Conservation (phyloP, 2,797 vertebrate genomes). For the Darevskia mixta region DNA sequence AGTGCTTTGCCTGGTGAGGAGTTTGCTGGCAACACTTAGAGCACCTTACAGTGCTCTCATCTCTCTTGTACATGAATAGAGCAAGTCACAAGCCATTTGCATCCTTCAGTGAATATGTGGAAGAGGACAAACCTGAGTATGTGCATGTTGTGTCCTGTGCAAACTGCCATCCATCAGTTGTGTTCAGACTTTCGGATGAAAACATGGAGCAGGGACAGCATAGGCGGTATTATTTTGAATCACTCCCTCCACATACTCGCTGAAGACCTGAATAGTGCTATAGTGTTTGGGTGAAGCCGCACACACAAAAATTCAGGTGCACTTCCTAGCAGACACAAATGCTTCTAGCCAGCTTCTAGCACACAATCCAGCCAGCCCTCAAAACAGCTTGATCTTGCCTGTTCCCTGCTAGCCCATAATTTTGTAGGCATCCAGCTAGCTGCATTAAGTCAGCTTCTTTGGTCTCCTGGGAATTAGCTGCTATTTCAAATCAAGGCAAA, state of each 20-base stretch:
- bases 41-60: neutral
- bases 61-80: neutral
- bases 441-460: neutral
- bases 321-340: neutral
- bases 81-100: neutral
- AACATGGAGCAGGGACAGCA: neutral
- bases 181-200: neutral
- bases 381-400: neutral
- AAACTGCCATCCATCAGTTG: neutral
- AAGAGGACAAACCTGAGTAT: neutral
- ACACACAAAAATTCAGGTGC: no score
- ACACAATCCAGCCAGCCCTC: neutral
- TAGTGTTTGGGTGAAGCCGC: neutral
- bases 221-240: neutral
- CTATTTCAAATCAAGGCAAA: conserved; percentile 30
- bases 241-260: neutral
- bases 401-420: neutral
- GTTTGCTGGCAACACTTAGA: no score
- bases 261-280: neutral
- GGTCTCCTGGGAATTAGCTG: neutral
- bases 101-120: neutral
- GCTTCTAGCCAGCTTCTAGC: neutral
- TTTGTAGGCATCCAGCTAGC: neutral
- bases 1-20: no score
- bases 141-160: neutral